These are phyloP conservation scores for Ictidomys tridecemlineatus DNA, from an alignment of 2,113 vertebrate genomes.

Conservation along the genomic window DNA sequence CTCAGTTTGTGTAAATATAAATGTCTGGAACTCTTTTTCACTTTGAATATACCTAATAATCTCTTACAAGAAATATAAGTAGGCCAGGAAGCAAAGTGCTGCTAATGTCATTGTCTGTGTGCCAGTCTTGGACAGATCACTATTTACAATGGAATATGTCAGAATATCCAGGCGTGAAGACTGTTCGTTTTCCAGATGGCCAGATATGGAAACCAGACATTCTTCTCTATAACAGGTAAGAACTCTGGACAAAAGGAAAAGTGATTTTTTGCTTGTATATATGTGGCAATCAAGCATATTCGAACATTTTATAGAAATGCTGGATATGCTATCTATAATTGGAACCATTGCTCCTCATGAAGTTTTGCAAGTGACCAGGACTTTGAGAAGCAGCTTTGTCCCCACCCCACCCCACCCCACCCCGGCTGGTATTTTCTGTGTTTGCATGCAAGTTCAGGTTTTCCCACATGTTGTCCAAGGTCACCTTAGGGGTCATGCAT, in stretches of 20 bases:
- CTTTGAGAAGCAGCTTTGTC: neutral
- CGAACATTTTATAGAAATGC: neutral
- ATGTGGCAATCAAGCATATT: neutral
- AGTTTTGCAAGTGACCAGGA: neutral
- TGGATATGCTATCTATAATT: neutral
- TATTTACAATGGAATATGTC: constrained; percentile 94
- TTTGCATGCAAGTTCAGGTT: neutral
- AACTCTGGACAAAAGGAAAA: neutral
- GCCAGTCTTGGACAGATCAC: constrained; percentile 94
- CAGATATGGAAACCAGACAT: constrained; percentile 98
- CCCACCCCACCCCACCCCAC: too few relatives aligned
- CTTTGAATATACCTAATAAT: constrained; percentile 44
- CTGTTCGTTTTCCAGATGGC: constrained; percentile 93
- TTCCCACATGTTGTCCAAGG: neutral
- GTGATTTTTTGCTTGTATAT: neutral
- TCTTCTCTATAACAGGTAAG: constrained; percentile 98
- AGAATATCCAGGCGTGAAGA: constrained; percentile 94
- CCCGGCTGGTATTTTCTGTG: neutral
- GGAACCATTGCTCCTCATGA: neutral
- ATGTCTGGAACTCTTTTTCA: constrained; percentile 36
- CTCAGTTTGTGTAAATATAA: constrained; percentile 66
- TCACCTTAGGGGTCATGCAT: too few relatives aligned
- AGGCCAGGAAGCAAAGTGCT: neutral
- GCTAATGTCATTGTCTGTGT: constrained; percentile 75
- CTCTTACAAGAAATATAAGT: neutral